A percentile compares a stretch with the other conserved stretches of the same genome.
phyloP scores from a whole-genome alignment of 53 echinoderm and acorn worm species.

The Temnopleurus reevesii region DNA sequence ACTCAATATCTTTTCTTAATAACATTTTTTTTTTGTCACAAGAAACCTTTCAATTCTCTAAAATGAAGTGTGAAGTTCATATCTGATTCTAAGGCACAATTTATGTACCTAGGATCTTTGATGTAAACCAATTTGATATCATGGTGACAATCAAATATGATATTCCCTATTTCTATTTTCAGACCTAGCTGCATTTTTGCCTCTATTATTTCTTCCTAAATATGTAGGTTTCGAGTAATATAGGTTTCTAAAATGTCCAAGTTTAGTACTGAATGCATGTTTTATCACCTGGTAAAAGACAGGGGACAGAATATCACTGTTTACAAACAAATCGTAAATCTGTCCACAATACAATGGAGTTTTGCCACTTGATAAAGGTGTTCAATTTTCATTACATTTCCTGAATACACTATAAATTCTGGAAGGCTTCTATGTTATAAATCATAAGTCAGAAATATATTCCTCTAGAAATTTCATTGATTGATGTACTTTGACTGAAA shows the following conservation, averaged over 20 bases:
- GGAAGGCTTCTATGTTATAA: neutral
- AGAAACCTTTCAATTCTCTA: too few relatives aligned
- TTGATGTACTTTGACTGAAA: too few relatives aligned
- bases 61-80: too few relatives aligned
- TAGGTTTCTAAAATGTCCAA: too few relatives aligned
- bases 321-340: slow-evolving; percentile 35
- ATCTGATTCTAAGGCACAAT: neutral
- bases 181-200: too few relatives aligned
- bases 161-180: too few relatives aligned
- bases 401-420: neutral
- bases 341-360: neutral
- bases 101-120: neutral
- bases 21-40: too few relatives aligned
- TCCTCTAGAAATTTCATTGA: too few relatives aligned
- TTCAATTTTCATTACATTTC: neutral
- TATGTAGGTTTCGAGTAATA: too few relatives aligned
- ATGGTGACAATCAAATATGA: too few relatives aligned
- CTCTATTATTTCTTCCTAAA: too few relatives aligned
- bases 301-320: neutral
- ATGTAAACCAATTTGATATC: neutral
- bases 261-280: too few relatives aligned
- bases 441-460: neutral
- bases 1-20: neutral
- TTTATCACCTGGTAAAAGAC: neutral
- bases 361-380: neutral